These are phyloP conservation scores for Pachycephus smyrnensis DNA, from an alignment of 2,888 invertebrate species.

Conservation along the genomic window DNA sequence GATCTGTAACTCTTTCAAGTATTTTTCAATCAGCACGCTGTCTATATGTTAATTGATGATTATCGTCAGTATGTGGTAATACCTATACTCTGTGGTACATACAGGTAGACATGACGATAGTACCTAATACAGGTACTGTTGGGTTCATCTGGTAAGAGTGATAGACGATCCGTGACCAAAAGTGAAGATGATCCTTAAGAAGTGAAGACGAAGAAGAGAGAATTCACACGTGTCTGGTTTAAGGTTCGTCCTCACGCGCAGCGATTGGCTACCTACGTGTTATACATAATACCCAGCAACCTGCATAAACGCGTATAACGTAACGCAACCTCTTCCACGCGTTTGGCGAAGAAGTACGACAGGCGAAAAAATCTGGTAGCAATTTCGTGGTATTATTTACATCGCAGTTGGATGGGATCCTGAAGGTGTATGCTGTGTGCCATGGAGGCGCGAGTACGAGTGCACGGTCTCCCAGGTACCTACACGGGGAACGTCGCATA, in stretches of 20 bases:
- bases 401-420: constrained; percentile 29
- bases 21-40: neutral
- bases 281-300: neutral
- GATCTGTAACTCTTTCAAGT: neutral
- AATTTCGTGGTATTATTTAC: constrained; percentile 57
- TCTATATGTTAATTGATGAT: neutral
- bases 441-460: neutral
- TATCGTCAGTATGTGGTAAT: neutral
- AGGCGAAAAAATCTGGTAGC: constrained; percentile 44
- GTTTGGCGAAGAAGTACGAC: constrained; percentile 16
- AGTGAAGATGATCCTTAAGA: constrained; percentile 14
- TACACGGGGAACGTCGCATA: constrained; percentile 54
- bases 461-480: neutral
- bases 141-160: constrained; percentile 22
- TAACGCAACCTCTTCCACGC: neutral
- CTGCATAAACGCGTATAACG: neutral
- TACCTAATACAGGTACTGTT: neutral
- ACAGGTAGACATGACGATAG: neutral
- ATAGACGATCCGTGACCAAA: constrained; percentile 26
- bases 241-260: neutral
- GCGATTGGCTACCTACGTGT: neutral
- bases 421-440: neutral
- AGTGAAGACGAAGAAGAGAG: neutral
- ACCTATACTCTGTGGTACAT: neutral
- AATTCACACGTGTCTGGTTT: neutral